Base-by-base conservation (phyloP, 2,113 vertebrate species). In the Forbesichthys agassizii region DNA sequence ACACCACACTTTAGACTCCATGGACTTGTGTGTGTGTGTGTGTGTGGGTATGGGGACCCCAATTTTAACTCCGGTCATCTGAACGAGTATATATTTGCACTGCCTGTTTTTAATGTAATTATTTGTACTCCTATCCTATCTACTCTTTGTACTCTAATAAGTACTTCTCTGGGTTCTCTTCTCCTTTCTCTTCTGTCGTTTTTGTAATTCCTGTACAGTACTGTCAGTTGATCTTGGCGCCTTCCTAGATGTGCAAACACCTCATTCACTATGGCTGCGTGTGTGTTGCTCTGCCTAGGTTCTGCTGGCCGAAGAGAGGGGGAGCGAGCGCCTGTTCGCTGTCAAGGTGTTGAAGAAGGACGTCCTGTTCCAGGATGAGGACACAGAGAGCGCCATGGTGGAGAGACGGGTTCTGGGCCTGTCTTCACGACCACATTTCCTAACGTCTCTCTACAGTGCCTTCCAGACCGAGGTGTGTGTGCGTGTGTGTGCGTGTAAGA, bases 331-430 rank as follows among this genome's bases (percentile, higher is more conserved):
- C 33, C 90, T 96, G 69, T 97, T 92, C 3, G 95, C 95, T 0
- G 93, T 96, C 69, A 96, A 97, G 87, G 95, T 96, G 79, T 83
- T 96, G 83, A 97, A 97, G 86, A 97, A 97, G 76, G 96, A 97
- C 0, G 95, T 97, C 48, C 93, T 97, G 18, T 95, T 96, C 77
- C 96, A 96, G 89, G 95, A 97, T 0, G 95, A 97, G 16, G 96
- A 97, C 61, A 95, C 95, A 0, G 95, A 96, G 88, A 96, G 95
- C 27, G 96, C 95, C n/a, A 88, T 97, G 85, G 95, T 97, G 85
- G 96, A 96, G 86, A 92, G 95, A 74, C 92, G 95, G 12, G 95
- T 97, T 18, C 89, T 97, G 75, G 95, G 93, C 0, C 89, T 97
- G n/a, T 51, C 81, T 11, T 91, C 92, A 0, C 90, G 94, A 20